Percentiles rank a stretch among this genome's conserved stretches.
These are phyloP conservation scores for Neostethus bicornis DNA, from an alignment of 2,797 vertebrate species.

Conservation along the genomic window DNA sequence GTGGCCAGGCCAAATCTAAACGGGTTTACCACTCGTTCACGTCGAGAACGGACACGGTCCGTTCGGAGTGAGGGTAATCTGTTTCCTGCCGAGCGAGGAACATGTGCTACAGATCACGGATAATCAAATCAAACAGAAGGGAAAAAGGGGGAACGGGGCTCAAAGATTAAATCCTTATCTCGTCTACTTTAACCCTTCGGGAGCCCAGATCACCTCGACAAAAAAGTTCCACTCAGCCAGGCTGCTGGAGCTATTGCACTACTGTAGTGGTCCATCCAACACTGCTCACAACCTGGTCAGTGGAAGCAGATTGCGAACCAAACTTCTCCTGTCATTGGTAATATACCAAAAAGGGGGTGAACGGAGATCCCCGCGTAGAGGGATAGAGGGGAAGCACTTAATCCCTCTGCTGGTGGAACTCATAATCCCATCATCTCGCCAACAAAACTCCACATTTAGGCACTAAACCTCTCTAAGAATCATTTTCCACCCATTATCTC, in stretches of 20 bases:
- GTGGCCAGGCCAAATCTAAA: conserved; percentile 59
- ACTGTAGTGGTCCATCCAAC: conserved; percentile 50
- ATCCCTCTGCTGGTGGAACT: conserved; percentile 8
- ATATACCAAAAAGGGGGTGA: conserved; percentile 49
- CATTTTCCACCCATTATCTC: conserved; percentile 9
- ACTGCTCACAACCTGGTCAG: conserved; percentile 62
- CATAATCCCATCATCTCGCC: conserved; percentile 21
- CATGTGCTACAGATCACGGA: neutral
- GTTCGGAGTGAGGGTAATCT: conserved; percentile 34
- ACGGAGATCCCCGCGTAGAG: conserved; percentile 16
- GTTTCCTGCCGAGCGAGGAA: conserved; percentile 27
- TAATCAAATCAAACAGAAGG: neutral
- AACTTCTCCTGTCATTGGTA: conserved; percentile 69
- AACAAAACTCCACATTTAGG: conserved; percentile 28
- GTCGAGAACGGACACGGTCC: conserved; percentile 47
- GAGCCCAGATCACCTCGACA: conserved; percentile 41
- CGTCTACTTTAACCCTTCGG: conserved; percentile 7
- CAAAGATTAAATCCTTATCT: conserved; percentile 11
- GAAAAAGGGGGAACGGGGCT: conserved; percentile 32
- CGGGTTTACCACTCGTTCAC: conserved; percentile 55
- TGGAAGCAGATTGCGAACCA: conserved; percentile 55
- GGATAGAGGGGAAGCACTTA: conserved; percentile 41
- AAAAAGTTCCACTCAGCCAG: conserved; percentile 43
- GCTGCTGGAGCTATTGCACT: conserved; percentile 78
- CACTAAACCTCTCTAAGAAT: conserved; percentile 12